Evolutionary conservation across 2,888 invertebrate species (phyloP), one percentile per base, ranked within the genome.

Genomic region (Troglohyphantes excavatus): DNA sequence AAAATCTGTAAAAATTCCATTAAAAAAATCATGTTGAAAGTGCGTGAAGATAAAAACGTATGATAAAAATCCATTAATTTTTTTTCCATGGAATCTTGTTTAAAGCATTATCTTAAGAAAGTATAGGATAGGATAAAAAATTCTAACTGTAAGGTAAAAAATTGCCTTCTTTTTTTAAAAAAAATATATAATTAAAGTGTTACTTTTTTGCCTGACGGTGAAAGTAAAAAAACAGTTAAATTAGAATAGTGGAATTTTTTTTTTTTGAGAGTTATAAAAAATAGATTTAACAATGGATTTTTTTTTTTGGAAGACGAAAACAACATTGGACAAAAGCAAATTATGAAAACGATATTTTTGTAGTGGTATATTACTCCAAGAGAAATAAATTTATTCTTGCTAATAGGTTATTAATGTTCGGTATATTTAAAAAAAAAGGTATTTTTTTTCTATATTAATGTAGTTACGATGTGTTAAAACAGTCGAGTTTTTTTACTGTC

Each of bases 11-110:
- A 53, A 75, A 75, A 61, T 39, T 63, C 33, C 5, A 21, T n/a
- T 43, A 17, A 70, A 29, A 68, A 68, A 82, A 39, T 33, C 11
- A 39, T 53, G 53, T 70, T 68, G 33, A 53, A 70, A 70, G 59
- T 19, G 59, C 53, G 29, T 59, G 17, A 59, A 82, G 61, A 82
- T 61, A 33, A 82, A 82, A 82, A 61, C 63, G 21, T 39, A 79
- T 70, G 70, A 82, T 82, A 70, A 79, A 67, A 79, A 67, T 82
- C 82, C 70, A 70, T 82, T 61, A 82, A 21, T 82, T 70, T 82
- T 81, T 70, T 46, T 23, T 26, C 33, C n/a, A 33, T 61, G 9
- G 5, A 59, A 53, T 5, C 27, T 67, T 70, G 68, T 79, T 70
- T 59, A 70, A 39, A 21, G 82, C 61, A 79, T 53, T 59, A 78